Evolutionary conservation across 2,797 vertebrate genomes (phyloP), one percentile per base, ranked within the genome.

Genomic region (Sylvia borin): DNA sequence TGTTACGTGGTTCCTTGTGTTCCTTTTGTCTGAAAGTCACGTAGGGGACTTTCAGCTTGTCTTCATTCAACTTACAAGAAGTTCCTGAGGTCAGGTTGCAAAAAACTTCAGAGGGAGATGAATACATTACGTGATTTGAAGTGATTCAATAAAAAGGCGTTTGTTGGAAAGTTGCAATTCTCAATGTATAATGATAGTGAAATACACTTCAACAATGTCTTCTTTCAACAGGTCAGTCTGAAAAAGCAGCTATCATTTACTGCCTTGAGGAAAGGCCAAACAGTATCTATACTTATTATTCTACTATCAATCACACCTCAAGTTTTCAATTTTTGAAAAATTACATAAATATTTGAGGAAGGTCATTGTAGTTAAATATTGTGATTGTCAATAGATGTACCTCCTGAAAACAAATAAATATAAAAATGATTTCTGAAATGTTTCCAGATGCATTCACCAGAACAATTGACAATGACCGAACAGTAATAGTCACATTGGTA

Each of bases 111-210:
- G 24, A 32, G 7, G n/a, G 20, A 68, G 11, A 17, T n/a, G 0
- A 64, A 27, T 60, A 60, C 55, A 67, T 82, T 29, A 74, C 29
- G 5, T 10, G 0, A 51, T 66, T 51, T 43, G 11, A 78, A 71
- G 9, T 0, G 1, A 58, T 50, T 89, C 1, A 16, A 38, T 16
- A 25, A 64, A 65, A 25, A 77, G 3, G 1, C 51, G 2, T 43
- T 66, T 86, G 9, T 51, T 61, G 36, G 20, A 73, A 89, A 43
- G 27, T 5, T 76, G 5, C 0, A 43, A 11, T 83, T 89, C 19
- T 26, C 26, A 57, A 17, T 26, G 83, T 91, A 15, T 38, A 51
- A 15, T n/a, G 27, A 91, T 38, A 47, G 16, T n/a, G 27, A 91
- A 76, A 83, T 55, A 5, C 7, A 34, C 10, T 76, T 65, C 18